phyloP scores from a whole-genome alignment of 2,888 invertebrate species.

The Hipparchia semele region DNA sequence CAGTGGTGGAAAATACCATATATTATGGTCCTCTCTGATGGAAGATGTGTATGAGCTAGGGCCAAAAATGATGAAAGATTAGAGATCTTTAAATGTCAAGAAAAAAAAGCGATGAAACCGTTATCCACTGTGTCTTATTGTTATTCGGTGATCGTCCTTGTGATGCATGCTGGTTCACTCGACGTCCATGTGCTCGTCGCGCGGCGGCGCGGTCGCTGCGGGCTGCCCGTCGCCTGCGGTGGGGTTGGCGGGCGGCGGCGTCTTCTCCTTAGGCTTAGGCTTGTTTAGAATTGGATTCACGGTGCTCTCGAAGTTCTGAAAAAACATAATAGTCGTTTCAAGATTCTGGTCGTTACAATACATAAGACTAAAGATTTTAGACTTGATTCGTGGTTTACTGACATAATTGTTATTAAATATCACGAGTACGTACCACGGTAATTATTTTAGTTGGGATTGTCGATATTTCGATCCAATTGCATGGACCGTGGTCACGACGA shows the following conservation, averaged over 20 bases:
- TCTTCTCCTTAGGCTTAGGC: slow-evolving; percentile 92
- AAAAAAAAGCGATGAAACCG: neutral
- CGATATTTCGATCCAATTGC: no score
- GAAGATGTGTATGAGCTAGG: no score
- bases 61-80: no score
- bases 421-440: no score
- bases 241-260: slow-evolving; percentile 68
- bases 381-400: no score
- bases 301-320: slow-evolving; percentile 83
- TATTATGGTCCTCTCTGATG: no score
- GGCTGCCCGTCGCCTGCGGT: slow-evolving; percentile 45
- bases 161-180: slow-evolving; percentile 55
- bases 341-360: no score
- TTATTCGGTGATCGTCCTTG: slow-evolving; percentile 7
- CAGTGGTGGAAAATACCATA: no score
- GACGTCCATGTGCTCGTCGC: slow-evolving; percentile 76
- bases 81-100: neutral
- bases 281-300: slow-evolving; percentile 93
- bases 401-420: no score
- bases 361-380: no score
- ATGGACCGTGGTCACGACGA: no score
- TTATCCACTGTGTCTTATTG: neutral
- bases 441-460: no score
- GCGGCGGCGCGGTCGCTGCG: slow-evolving; percentile 44
- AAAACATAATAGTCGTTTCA: neutral